These are phyloP conservation scores for Apotomis turbidana DNA, from an alignment of 2,888 invertebrate genomes.

Conservation along the genomic window DNA sequence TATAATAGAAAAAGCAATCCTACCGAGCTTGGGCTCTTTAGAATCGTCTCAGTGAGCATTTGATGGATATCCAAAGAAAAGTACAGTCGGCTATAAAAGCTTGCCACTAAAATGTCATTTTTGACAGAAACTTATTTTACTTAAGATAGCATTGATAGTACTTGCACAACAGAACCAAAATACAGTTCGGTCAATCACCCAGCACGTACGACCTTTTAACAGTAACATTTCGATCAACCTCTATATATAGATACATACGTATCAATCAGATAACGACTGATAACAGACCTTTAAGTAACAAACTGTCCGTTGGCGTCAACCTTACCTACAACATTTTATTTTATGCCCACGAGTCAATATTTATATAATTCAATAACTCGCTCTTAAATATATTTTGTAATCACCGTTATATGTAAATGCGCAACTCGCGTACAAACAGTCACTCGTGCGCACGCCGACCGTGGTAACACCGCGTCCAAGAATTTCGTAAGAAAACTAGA, in stretches of 20 bases:
- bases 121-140: no score
- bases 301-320: background rate
- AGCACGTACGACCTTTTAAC: background rate
- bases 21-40: no score
- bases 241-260: background rate
- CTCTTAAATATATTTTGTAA: constrained; percentile 69
- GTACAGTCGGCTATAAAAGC: no score
- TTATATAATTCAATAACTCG: constrained; percentile 44
- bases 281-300: background rate
- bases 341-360: constrained; percentile 7
- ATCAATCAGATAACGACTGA: background rate
- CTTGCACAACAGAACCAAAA: no score
- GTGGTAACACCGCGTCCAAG: constrained; percentile 46
- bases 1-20: no score
- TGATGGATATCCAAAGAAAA: no score
- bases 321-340: background rate
- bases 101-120: no score
- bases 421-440: constrained; percentile 47
- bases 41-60: no score
- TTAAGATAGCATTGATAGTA: no score
- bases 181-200: constrained; percentile 2
- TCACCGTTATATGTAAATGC: constrained; percentile 67
- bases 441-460: constrained; percentile 47
- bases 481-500: constrained; percentile 10
- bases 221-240: background rate